phyloP scores from a whole-genome alignment of 2,113 vertebrate genomes.

The Corythaeola cristata region DNA sequence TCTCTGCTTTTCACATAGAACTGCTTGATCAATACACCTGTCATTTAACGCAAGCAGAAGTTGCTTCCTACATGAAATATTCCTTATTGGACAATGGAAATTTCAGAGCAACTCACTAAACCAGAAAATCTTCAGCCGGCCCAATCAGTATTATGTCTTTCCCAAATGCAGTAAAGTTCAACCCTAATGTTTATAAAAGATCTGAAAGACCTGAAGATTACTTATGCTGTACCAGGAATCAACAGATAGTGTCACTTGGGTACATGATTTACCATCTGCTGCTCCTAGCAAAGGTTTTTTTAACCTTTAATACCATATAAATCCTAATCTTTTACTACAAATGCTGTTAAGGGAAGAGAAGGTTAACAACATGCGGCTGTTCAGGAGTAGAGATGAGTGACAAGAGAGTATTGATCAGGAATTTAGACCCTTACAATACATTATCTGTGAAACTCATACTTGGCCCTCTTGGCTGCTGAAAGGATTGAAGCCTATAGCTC shows the following conservation, averaged over 20 bases:
- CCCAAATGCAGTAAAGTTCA: not conserved
- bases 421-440: not conserved
- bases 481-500: not conserved
- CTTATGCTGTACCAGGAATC: not conserved
- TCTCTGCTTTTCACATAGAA: not conserved
- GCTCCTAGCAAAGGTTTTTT: not conserved
- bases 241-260: not conserved
- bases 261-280: not conserved
- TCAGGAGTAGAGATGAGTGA: not conserved
- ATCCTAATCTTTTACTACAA: not conserved
- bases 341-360: not conserved
- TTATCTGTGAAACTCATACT: not conserved
- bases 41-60: not conserved
- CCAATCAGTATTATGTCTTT: not conserved
- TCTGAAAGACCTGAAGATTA: not conserved
- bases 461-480: not conserved
- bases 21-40: not conserved
- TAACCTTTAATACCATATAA: not conserved
- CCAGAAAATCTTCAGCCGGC: not conserved
- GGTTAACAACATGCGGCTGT: not conserved
- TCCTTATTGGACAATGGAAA: not conserved
- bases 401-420: not conserved
- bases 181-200: not conserved
- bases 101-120: not conserved
- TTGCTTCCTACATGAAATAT: not conserved